phyloP scores from a whole-genome alignment of 2,797 vertebrate genomes.

The Alfaro cultratus region DNA sequence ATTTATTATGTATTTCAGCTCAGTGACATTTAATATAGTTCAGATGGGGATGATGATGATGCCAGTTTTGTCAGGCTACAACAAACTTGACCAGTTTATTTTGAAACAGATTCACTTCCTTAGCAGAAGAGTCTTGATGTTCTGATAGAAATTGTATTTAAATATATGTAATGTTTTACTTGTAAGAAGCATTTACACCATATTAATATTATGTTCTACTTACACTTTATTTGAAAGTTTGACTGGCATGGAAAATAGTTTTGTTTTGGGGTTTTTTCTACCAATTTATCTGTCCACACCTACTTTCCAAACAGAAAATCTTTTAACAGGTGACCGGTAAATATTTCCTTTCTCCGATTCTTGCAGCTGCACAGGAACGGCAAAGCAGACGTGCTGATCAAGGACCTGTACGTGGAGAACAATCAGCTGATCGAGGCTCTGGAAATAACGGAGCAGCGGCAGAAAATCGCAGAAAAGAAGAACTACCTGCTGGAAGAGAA shows the following conservation, averaged over 20 bases:
- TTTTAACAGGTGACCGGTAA: background rate
- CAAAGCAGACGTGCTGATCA: slow-evolving; percentile 87
- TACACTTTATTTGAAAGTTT: too few relatives aligned
- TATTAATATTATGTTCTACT: background rate
- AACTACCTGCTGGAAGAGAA: slow-evolving; percentile 95
- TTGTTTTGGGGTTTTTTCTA: background rate
- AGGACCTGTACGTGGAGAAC: slow-evolving; percentile 92
- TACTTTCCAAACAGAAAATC: background rate
- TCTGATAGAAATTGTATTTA: background rate
- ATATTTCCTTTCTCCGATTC: slow-evolving; percentile 14
- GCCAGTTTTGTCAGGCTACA: background rate
- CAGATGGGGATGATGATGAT: background rate
- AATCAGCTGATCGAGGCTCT: slow-evolving; percentile 89
- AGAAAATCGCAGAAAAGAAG: slow-evolving; percentile 90
- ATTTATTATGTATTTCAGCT: background rate
- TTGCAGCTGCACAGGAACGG: slow-evolving; percentile 87
- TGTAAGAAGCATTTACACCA: background rate
- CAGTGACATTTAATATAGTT: background rate
- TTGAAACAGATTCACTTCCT: background rate
- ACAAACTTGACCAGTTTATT: background rate
- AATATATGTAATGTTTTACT: background rate
- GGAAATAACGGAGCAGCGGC: slow-evolving; percentile 88
- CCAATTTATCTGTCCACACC: background rate
- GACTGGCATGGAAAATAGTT: background rate
- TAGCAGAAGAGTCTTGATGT: background rate